Base-by-base conservation (phyloP, 2,797 vertebrate species). In the Sebastes trivittatus region DNA sequence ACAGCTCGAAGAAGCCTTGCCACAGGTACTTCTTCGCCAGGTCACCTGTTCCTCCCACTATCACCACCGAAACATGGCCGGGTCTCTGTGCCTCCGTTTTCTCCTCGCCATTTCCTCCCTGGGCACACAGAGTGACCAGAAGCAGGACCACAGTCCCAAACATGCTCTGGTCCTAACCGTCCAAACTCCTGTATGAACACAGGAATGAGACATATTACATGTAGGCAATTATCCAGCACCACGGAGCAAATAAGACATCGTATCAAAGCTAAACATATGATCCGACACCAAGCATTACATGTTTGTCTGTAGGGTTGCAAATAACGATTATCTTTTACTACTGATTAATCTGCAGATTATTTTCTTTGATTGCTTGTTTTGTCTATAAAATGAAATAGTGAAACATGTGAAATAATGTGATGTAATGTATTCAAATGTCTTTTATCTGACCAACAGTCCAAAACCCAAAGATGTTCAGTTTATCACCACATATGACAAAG, bases 11-110 rank as follows among this genome's bases (percentile, higher is more conserved):
- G 1, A 99, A 95, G 2, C 97, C 97, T 81, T 98, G 97, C 98
- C 98, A 99, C 30, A 99, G 84, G 87, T 99, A 99, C 80, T 99
- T 99, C 87, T 91, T 97, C 7, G 98, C 98, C 90, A 99, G 81
- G 89, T 99, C 98, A 0, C 98, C 98, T 0, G 97, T 99, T 34
- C 96, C 97, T 67, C 98, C 98, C 75, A 99, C 93, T 64, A 99
- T 86, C 58, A 99, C 79, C 54, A 99, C 92, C 0, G 98, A 97
- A 78, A 99, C 88, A 14, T 99, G 98, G 30, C 97, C 97, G 16
- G 80, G 94, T 56, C 81, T 90, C 4, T 68, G 92, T 18, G 23
- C 85, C 13, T 95, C 93, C 22, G 88, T 92, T 1, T 3, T 52
- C 49, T 91, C 86, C 72, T 93, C 75, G 13, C 91, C 75, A 7